Percentiles rank a stretch among this genome's conserved stretches.
Conservation (phyloP, 2,113 vertebrate species). For the Protobothrops mucrosquamatus region DNA sequence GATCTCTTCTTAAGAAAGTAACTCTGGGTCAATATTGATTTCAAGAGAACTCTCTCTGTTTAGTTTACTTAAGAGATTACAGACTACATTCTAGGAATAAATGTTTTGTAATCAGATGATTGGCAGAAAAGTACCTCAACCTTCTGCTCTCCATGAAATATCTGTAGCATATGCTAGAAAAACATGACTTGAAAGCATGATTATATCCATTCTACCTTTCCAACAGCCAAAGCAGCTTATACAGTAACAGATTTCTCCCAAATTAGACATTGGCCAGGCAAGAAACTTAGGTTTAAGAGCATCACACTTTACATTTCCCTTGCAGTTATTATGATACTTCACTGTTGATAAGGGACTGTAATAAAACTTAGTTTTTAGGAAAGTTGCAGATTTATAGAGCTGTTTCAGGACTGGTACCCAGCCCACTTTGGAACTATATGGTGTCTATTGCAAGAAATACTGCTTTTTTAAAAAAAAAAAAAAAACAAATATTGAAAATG, state of each 20-base stretch:
- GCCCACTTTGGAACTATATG: background rate
- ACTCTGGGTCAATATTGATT: background rate
- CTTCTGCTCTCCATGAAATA: background rate
- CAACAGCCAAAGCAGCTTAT: background rate
- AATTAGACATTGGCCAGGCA: background rate
- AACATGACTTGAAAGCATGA: background rate
- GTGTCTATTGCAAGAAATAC: background rate
- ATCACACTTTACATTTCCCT: background rate
- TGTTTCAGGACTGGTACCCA: background rate
- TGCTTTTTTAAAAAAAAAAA: background rate
- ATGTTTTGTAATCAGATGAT: background rate
- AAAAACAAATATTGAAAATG: background rate
- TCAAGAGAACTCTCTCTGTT: background rate
- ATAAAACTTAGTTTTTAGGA: background rate
- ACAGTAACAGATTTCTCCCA: background rate
- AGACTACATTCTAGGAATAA: background rate
- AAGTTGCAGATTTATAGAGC: no score
- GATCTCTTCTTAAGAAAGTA: background rate
- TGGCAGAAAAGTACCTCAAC: fast-evolving
- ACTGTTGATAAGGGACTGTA: background rate
- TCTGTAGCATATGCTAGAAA: background rate
- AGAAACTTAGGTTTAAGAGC: background rate
- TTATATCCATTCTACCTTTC: background rate
- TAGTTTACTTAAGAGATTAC: background rate
- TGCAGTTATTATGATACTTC: background rate